Percentiles rank a stretch among this genome's conserved stretches.
Evolutionary conservation across 2,113 vertebrate species (phyloP).

Genomic region (Heloderma charlesbogerti): DNA sequence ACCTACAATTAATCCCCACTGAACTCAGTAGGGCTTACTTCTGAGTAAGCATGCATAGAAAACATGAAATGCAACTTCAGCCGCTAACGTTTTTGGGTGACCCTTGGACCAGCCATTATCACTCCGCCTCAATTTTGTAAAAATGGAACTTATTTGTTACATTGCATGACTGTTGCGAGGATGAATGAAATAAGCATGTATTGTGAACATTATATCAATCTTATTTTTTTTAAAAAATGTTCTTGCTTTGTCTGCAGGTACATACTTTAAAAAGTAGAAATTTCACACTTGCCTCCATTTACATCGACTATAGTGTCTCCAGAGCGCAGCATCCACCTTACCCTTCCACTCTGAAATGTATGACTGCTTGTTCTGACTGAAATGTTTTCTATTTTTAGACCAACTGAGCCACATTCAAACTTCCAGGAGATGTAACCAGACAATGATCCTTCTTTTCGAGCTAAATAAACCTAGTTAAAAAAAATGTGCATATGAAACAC

Average conservation of each 20-base stretch:
- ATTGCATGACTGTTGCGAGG: not conserved
- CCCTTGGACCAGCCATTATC: not conserved
- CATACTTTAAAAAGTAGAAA: not conserved
- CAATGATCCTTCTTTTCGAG: conserved; percentile 88
- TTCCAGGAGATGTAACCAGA: conserved; percentile 90
- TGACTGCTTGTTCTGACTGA: conserved; percentile 85
- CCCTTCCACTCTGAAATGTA: conserved; percentile 86
- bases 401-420: conserved; percentile 86
- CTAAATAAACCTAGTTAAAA: conserved; percentile 88
- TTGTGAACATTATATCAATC: not conserved
- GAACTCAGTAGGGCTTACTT: too few relatives aligned
- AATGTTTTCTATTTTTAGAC: conserved; percentile 84
- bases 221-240: not conserved
- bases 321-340: conserved; percentile 84
- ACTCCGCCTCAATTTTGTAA: not conserved
- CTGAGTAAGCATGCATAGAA: not conserved
- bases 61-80: not conserved
- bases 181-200: not conserved
- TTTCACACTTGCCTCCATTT: conserved; percentile 82
- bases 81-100: not conserved
- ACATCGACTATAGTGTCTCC: conserved; percentile 71
- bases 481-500: not conserved
- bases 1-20: not conserved
- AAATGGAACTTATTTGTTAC: not conserved
- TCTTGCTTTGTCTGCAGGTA: not conserved